Evolutionary conservation across 1,140 invertebrate genomes (phyloP).

Genomic region (Galendromus occidentalis): DNA sequence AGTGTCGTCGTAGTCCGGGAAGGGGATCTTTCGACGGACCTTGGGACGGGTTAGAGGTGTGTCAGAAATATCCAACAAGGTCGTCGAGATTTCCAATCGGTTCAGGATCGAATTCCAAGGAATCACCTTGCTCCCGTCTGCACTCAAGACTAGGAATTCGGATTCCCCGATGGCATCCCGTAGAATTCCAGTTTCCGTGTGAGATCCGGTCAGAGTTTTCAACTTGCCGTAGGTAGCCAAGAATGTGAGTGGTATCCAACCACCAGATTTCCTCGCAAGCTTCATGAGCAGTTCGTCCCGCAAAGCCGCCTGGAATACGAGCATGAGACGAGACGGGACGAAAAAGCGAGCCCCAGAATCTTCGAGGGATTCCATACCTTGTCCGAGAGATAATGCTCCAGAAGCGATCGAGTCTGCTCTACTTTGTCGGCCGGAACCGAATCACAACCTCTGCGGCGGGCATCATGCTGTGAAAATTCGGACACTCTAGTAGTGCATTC

Average conservation of each 20-base stretch:
- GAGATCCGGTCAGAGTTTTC: neutral
- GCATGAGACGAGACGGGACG: too few species aligned
- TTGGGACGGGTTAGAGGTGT: neutral
- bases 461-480: too few species aligned
- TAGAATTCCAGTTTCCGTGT: neutral
- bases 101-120: too few species aligned
- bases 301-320: neutral
- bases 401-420: too few species aligned
- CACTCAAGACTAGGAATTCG: neutral
- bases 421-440: too few species aligned
- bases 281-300: neutral
- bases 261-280: neutral
- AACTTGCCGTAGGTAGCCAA: neutral
- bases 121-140: neutral
- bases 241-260: neutral
- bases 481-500: too few species aligned
- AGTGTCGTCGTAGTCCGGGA: neutral
- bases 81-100: too few species aligned
- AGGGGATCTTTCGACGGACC: neutral
- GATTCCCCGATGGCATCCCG: neutral
- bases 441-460: too few species aligned
- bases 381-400: too few species aligned
- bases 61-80: neutral
- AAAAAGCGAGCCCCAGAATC: too few species aligned
- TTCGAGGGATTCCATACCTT: too few species aligned